Conservation (phyloP, 2,888 invertebrate genomes). For the Dolichopus griseipennis region DNA sequence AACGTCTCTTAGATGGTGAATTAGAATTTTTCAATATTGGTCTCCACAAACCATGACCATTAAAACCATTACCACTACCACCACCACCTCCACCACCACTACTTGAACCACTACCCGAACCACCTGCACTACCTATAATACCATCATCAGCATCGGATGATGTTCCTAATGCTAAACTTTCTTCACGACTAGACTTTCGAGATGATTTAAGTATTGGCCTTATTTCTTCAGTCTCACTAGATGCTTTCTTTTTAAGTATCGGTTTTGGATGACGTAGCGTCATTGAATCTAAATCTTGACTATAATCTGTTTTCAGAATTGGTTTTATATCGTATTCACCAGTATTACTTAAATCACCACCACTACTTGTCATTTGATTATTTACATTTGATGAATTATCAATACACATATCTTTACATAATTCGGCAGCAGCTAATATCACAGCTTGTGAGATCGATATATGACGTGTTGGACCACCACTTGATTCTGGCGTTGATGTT, state of each 20-base stretch:
- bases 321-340: constrained; percentile 55
- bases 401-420: constrained; percentile 45
- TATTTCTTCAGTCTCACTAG: constrained; percentile 63
- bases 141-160: constrained; percentile 27
- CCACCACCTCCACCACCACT: constrained; percentile 10
- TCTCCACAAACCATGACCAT: constrained; percentile 22
- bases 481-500: constrained; percentile 40
- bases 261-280: constrained; percentile 53
- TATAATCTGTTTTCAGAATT: constrained; percentile 76
- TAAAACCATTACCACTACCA: constrained; percentile 21
- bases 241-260: constrained; percentile 79
- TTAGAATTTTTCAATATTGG: constrained; percentile 37
- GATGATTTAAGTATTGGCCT: constrained; percentile 69
- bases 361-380: constrained; percentile 15
- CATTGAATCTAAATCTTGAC: constrained; percentile 42
- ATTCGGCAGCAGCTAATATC: constrained; percentile 42
- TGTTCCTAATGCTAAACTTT: constrained; percentile 38
- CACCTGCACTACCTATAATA: constrained; percentile 14
- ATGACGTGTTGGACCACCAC: constrained; percentile 34
- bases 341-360: neutral
- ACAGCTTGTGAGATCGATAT: constrained; percentile 44
- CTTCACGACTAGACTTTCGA: constrained; percentile 57
- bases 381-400: constrained; percentile 23
- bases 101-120: constrained; percentile 23
- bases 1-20: constrained; percentile 39